Evolutionary conservation across 2,797 vertebrate species (phyloP), one percentile per base, ranked within the genome.

Genomic region (Knipowitschia caucasica): DNA sequence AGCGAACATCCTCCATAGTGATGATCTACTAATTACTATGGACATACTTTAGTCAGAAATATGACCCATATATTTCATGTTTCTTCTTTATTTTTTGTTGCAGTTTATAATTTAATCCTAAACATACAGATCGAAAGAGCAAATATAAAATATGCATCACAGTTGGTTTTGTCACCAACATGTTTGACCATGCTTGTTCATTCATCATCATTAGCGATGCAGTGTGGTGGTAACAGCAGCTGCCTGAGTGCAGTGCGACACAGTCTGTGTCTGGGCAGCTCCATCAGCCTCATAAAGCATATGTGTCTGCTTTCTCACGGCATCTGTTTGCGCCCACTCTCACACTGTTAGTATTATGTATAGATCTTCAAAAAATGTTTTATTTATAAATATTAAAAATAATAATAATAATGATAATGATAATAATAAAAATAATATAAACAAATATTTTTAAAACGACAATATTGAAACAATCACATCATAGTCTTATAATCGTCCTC

Each of bases 201-300:
- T 86, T 88, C 77, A 83, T 89, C 83, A 85, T 87, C 81, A 86
- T 88, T 87, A 86, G 75, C 58, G 14, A 59, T 26, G 24, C 36
- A 20, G 36, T 1, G 42, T 68, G 70, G 76, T 73, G 67, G 58
- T 53, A 74, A 70, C 71, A 77, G 62, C 83, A 88, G 84, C 78
- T 86, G 83, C 79, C 53, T 74, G 43, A 14, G 34, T 68, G 59
- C 54, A 72, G 59, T 59, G 52, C 57, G 62, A 63, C 64, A 45
- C 54, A 11, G 64, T 49, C 64, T 73, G 57, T 79, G 78, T 74
- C 71, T 67, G 67, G 70, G 59, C 67, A 68, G 54, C 65, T 43
- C 60, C 71, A 47, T 69, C 66, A 73, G 49, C 63, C 71, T 64
- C 62, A 24, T 55, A 69, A 68, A 69, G 76, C 70, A 73, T 71